A percentile compares a stretch with the other conserved stretches of the same genome.
These are phyloP conservation scores for Zelostemma sp. DNA, from an alignment of 1,140 invertebrate species.

Conservation along the genomic window DNA sequence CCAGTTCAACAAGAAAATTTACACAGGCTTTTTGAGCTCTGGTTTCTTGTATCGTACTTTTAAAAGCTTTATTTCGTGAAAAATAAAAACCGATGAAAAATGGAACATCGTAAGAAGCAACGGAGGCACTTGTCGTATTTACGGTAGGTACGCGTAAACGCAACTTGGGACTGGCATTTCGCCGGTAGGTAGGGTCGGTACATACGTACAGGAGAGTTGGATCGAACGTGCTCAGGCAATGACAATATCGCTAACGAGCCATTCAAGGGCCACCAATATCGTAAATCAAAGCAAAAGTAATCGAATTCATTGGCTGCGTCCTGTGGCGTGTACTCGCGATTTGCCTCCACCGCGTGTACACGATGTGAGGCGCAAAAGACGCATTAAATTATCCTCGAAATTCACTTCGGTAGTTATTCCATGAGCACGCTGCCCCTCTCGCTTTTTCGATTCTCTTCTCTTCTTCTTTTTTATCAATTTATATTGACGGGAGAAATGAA, in stretches of 20 bases:
- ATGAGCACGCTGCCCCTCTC: not conserved
- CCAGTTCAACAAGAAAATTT: too few species aligned
- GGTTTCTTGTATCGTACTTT: not conserved
- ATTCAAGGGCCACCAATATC: conserved; percentile 57
- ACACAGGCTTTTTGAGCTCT: too few species aligned
- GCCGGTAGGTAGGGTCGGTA: conserved; percentile 20
- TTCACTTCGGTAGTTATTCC: conserved; percentile 13
- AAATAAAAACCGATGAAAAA: conserved; percentile 10
- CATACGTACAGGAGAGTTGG: conserved; percentile 27
- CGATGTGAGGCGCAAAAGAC: conserved; percentile 35
- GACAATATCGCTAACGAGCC: conserved; percentile 63
- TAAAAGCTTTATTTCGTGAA: not conserved
- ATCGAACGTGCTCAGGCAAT: conserved; percentile 52
- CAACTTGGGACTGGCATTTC: conserved; percentile 20
- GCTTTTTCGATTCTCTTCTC: conserved; percentile 3
- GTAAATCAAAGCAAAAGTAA: conserved; percentile 60
- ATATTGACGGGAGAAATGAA: conserved; percentile 11
- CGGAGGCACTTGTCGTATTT: conserved; percentile 32
- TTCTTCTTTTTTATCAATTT: conserved; percentile 21
- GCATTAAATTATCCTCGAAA: conserved; percentile 35
- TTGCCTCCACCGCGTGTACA: conserved; percentile 40
- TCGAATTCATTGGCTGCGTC: conserved; percentile 35
- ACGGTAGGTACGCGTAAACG: conserved; percentile 35
- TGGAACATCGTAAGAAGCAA: too few species aligned
- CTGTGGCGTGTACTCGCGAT: conserved; percentile 30